phyloP scores from a whole-genome alignment of 2,113 vertebrate species.

The Gobiocypris rarus region DNA sequence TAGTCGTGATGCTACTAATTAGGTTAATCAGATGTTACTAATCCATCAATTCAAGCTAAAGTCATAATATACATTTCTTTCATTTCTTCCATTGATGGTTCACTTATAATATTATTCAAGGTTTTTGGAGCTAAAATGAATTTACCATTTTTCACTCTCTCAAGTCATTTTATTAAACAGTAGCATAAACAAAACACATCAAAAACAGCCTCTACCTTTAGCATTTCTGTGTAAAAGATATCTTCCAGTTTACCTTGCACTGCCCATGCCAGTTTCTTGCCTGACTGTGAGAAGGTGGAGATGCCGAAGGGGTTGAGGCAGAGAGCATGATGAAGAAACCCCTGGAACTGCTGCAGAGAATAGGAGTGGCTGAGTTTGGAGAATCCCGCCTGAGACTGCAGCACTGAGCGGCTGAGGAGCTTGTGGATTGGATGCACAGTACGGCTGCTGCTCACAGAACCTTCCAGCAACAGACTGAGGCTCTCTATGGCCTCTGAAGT shows the following conservation, averaged over 20 bases:
- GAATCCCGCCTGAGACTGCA: conserved; percentile 81
- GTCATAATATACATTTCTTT: too few species aligned
- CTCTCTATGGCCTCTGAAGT: conserved; percentile 81
- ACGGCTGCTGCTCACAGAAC: conserved; percentile 68
- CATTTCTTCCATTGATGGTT: too few species aligned
- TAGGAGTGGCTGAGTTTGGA: conserved; percentile 79
- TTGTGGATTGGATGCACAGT: conserved; percentile 79
- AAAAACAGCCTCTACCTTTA: too few species aligned
- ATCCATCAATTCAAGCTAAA: neutral
- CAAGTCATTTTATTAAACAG: too few species aligned
- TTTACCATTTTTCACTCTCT: too few species aligned
- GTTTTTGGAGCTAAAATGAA: too few species aligned
- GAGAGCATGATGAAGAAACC: conserved; percentile 82
- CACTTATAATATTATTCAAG: too few species aligned
- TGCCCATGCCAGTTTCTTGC: conserved; percentile 91
- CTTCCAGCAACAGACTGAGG: conserved; percentile 89
- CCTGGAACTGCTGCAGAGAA: conserved; percentile 81
- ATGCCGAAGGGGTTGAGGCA: conserved; percentile 85
- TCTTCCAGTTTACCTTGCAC: conserved; percentile 83
- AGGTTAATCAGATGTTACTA: neutral
- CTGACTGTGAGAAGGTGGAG: conserved; percentile 84
- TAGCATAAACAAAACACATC: too few species aligned
- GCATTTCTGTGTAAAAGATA: neutral
- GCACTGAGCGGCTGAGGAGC: conserved; percentile 80
- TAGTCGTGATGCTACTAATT: conserved; percentile 5